Evolutionary conservation across 2,113 vertebrate species (phyloP).

Genomic region (Pachycephala philippinensis): DNA sequence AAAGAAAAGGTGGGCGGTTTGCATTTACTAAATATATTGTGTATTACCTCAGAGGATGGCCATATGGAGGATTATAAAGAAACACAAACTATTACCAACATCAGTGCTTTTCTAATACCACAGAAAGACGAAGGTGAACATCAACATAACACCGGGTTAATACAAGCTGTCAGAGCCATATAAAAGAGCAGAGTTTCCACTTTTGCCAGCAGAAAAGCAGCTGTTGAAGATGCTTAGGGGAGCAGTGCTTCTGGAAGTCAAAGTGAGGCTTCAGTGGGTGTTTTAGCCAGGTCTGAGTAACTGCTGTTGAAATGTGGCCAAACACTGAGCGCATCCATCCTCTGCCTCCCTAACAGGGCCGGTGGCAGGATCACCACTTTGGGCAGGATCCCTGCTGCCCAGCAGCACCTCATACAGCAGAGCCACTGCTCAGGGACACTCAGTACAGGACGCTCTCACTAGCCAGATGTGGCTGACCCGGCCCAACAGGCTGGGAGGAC

Average conservation of each 20-base stretch:
- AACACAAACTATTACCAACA: neutral
- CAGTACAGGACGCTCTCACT: neutral
- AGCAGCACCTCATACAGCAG: neutral
- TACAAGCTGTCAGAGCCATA: neutral
- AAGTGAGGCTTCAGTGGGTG: neutral
- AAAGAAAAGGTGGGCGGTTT: neutral
- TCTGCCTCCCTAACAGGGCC: neutral
- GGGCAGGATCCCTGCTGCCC: neutral
- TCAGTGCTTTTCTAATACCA: neutral
- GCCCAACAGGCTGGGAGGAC: neutral
- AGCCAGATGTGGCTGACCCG: neutral
- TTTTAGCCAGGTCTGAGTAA: neutral
- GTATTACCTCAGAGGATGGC: neutral
- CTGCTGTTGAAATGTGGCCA: neutral
- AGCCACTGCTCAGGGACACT: neutral
- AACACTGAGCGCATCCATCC: fast-evolving
- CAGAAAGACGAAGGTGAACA: neutral
- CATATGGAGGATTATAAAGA: neutral
- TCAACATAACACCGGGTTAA: neutral
- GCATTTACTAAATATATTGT: neutral
- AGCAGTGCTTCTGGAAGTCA: neutral
- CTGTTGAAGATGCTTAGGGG: neutral
- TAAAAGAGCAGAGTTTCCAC: neutral
- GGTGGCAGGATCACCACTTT: fast-evolving
- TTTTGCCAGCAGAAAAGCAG: neutral